phyloP scores from a whole-genome alignment of 2,797 vertebrate genomes.

The Poecile montanus region DNA sequence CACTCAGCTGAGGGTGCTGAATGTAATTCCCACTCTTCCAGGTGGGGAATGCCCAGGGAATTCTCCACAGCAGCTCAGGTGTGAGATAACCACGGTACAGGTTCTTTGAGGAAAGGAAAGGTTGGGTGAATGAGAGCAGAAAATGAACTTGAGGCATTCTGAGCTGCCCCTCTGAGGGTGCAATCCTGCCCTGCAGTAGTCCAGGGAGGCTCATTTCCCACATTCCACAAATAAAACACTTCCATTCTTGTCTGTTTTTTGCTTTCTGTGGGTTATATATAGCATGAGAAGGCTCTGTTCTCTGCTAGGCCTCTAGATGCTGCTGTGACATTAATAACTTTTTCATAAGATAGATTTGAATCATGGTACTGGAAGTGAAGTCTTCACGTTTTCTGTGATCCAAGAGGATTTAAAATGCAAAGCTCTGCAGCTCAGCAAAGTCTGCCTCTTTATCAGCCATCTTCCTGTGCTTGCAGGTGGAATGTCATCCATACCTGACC shows the following conservation, averaged over 20 bases:
- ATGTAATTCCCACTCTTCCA: too few species aligned
- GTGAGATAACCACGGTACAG: not conserved
- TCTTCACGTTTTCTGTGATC: not conserved
- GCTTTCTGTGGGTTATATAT: not conserved
- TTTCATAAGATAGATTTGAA: not conserved
- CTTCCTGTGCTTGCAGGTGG: conserved; percentile 77
- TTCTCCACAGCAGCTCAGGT: not conserved
- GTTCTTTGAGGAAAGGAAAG: not conserved
- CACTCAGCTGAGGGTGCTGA: not conserved
- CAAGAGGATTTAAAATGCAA: not conserved
- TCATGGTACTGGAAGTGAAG: not conserved
- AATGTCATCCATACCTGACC: conserved; percentile 88
- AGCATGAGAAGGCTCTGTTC: not conserved
- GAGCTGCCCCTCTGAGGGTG: not conserved
- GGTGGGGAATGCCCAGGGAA: not conserved
- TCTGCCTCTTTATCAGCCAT: not conserved
- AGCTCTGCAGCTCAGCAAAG: not conserved
- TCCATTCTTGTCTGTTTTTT: not conserved
- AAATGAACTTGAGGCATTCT: not conserved
- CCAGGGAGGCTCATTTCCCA: not conserved
- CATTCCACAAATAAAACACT: not conserved
- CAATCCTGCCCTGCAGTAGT: not conserved
- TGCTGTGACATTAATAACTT: not conserved
- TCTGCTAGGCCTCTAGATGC: not conserved
- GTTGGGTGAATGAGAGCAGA: not conserved